Base-by-base conservation (phyloP, 2,113 vertebrate species). In the Scopus umbretta region DNA sequence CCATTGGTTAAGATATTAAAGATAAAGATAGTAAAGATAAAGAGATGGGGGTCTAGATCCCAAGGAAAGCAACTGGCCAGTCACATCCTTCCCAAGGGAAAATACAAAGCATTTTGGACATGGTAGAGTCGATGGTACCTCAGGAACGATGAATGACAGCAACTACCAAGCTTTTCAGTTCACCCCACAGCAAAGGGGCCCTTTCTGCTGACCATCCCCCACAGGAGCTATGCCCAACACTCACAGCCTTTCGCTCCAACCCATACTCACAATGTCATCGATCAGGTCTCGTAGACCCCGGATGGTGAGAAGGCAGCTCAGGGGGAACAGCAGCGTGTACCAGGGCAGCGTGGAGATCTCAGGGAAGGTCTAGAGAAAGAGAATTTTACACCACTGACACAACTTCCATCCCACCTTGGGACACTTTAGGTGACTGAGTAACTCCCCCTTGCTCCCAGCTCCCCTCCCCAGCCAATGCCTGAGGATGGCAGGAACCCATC, bases 331-430 rank as follows among this genome's bases (percentile, higher is more conserved):
- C 55, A 99, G 98, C 7, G 98, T 98, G 95, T 99, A 99, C 99
- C 99, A 99, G 16, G 99, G 99, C 85, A 99, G 83, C 0, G 99
- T 99, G 43, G 99, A 98, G 92, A 99, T 99, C 70, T 92, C 97
- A 1, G 99, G 99, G 86, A 99, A 73, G 45, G 97, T 94, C 99
- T 99, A 73, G 14, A 78, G 85, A 45, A 61, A n/a, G 74, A 97
- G 70, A 65, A 63, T 53, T 59, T 67, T 1, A 21, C 52, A 55
- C 5, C 61, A n/a, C 9, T 18, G 52, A 16, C 30, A 62, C 52
- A 68, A 6, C 21, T 42, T 36, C 22, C 42, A 38, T 19, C 61
- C 45, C 7, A 4, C 26, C 18, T 10, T 4, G 34, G 63, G 59
- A 17, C 13, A 7, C 19, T 6, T 15, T 7, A 18, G 29, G 56